Percentiles rank a stretch among this genome's conserved stretches.
These are phyloP conservation scores for Mesaphorura yosii DNA, from an alignment of 1,140 invertebrate genomes.

Conservation along the genomic window DNA sequence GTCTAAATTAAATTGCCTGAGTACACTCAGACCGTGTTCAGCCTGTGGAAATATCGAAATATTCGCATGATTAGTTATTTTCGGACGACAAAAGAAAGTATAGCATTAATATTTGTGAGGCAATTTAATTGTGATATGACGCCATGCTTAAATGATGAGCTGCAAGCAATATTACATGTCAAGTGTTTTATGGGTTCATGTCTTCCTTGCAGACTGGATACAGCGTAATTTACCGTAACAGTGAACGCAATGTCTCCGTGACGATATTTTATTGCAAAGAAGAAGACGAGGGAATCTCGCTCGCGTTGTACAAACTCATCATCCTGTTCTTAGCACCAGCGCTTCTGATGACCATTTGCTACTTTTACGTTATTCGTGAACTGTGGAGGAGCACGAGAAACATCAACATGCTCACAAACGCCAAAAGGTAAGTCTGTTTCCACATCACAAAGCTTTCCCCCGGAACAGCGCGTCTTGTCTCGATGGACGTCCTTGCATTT, in stretches of 20 bases:
- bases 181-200: too few species aligned
- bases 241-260: slow-evolving; percentile 33
- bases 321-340: slow-evolving; percentile 43
- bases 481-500: not conserved
- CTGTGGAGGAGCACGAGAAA: slow-evolving; percentile 44
- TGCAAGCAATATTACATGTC: too few species aligned
- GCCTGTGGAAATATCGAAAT: too few species aligned
- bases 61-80: too few species aligned
- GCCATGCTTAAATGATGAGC: too few species aligned
- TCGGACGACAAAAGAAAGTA: too few species aligned
- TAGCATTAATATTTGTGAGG: too few species aligned
- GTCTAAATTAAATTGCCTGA: too few species aligned
- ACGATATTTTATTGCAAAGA: slow-evolving; percentile 38
- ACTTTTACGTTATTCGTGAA: slow-evolving; percentile 44
- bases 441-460: not conserved
- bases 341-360: slow-evolving; percentile 43
- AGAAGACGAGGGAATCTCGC: slow-evolving; percentile 28
- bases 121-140: too few species aligned
- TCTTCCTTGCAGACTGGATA: slow-evolving; percentile 35
- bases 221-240: slow-evolving; percentile 36
- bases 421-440: slow-evolving; percentile 27
- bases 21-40: too few species aligned
- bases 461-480: not conserved
- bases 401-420: slow-evolving; percentile 38
- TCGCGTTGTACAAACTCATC: slow-evolving; percentile 41